Evolutionary conservation across 2,797 vertebrate species (phyloP), one percentile per base, ranked within the genome.

Genomic region (Muraenolepis orangiensis): DNA sequence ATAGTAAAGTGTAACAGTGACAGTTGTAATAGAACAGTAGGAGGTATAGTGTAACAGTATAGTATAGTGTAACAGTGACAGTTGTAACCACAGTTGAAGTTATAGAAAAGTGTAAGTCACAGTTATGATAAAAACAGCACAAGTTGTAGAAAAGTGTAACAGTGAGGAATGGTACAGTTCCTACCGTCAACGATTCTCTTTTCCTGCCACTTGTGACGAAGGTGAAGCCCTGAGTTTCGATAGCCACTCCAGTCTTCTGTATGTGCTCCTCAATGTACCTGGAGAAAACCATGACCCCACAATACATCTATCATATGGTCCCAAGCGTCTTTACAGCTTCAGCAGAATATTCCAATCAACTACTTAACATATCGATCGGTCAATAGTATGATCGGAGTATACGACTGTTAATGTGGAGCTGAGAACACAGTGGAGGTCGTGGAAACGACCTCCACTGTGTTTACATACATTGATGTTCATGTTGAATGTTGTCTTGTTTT

Each of bases 241-340:
- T 94, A 83, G 94, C 94, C 5, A 95, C 94, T 0, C 94, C 94
- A 0, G 93, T 91, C 88, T 93, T 95, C 89, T 95, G 94, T 76
- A 95, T 94, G 85, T 95, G 94, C 83, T 95, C 94, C 76, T 95
- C 93, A n/a, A 92, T 90, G 36, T 95, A 95, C 94, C 71, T 77
- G 69, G 16, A 46, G 4, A 46, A 3, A 4, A 42, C 40, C 11
- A 42, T 42, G 40, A 42, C 13, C 14, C 40, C 13, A 16, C 40
- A 18, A 14, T 2, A 12, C 40, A 18, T 42, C 12, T 13, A 12
- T 46, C 42, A 14, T 18, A 20, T 20, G 18, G 11, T 38, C 36
- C 36, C n/a, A n/a, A n/a, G n/a, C 36, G 11, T 38, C 36, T 38
- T 38, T 4, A 38, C 6, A 20, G 42, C 42, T 5, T 46, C 16